Evolutionary conservation across 2,113 vertebrate species (phyloP).

Genomic region (Ahaetulla prasina): DNA sequence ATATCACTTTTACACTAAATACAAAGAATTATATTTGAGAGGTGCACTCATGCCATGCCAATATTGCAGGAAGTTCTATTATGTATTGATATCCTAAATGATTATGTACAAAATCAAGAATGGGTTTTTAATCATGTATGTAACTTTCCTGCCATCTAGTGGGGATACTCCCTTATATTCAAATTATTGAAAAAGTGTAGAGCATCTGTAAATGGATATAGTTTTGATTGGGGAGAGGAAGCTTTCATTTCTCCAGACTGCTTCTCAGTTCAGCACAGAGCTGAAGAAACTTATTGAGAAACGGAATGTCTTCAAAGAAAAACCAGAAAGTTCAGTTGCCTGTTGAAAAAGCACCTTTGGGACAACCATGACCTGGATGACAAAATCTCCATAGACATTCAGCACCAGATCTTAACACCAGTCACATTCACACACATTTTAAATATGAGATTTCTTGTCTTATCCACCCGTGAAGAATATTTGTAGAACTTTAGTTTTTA

Average conservation of each 20-base stretch:
- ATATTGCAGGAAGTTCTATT: neutral
- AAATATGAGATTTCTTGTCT: neutral
- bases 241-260: neutral
- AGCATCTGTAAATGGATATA: neutral
- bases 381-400: neutral
- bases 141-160: neutral
- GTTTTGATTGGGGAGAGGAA: neutral
- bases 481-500: neutral
- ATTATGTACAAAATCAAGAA: neutral
- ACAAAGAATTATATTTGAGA: neutral
- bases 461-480: neutral
- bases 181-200: neutral
- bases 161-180: neutral
- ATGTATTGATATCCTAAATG: neutral
- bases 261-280: neutral
- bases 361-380: no score
- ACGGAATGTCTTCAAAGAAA: no score
- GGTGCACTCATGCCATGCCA: neutral
- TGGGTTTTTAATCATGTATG: neutral
- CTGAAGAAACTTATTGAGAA: no score
- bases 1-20: neutral
- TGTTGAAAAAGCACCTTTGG: no score
- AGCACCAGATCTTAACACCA: neutral
- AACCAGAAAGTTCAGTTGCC: no score
- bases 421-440: neutral